These are phyloP conservation scores for Leptoteleia sp. DNA, from an alignment of 1,140 invertebrate genomes.

Conservation along the genomic window DNA sequence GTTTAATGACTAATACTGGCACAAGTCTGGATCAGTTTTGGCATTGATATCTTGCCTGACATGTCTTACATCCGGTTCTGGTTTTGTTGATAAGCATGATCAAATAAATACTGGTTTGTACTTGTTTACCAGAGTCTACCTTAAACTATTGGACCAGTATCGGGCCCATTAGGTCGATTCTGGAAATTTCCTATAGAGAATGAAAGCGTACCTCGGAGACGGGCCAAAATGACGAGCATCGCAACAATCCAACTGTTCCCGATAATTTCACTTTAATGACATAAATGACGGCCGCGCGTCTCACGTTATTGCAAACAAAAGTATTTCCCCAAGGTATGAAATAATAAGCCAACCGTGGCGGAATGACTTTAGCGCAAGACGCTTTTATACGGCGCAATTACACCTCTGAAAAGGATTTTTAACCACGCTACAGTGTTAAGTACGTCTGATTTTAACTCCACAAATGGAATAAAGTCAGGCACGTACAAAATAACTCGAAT, in stretches of 20 bases:
- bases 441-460: conserved; percentile 33
- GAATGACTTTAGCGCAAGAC: conserved; percentile 45
- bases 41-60: no score
- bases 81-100: no score
- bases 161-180: no score
- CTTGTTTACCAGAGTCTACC: no score
- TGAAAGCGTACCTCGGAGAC: no score
- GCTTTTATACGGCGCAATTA: conserved; percentile 37
- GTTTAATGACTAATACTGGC: no score
- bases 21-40: no score
- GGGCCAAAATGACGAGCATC: conserved; percentile 6
- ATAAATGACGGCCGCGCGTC: conserved; percentile 21
- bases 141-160: no score
- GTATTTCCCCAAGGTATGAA: conserved; percentile 38
- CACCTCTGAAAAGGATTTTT: conserved; percentile 38
- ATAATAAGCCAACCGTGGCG: conserved; percentile 32
- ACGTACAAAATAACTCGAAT: conserved; percentile 21
- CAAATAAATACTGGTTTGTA: no score
- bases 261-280: conserved; percentile 19
- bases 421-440: conserved; percentile 33
- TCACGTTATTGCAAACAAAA: conserved; percentile 36
- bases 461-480: conserved; percentile 47
- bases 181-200: no score
- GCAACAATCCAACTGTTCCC: conserved; percentile 1
- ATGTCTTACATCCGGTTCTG: no score